Conservation (phyloP, 2,888 invertebrate species). For the Apotomis turbidana region DNA sequence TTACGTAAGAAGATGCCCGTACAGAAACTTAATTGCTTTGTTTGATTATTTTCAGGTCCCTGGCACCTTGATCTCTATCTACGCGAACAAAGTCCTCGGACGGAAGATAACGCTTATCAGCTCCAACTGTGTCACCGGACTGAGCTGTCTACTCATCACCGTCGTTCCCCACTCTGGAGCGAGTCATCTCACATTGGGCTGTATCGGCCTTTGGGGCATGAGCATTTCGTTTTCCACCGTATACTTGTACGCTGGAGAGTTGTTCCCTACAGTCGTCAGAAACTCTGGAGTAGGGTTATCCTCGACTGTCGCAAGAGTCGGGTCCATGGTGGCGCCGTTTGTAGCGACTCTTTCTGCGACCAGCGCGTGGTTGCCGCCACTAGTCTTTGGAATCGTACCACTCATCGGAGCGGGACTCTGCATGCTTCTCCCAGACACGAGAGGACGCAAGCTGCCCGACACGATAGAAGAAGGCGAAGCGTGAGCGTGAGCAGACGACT, state of each 20-base stretch:
- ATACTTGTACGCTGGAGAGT: conserved; percentile 93
- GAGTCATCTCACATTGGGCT: conserved; percentile 85
- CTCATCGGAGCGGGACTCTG: conserved; percentile 87
- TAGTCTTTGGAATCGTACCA: conserved; percentile 88
- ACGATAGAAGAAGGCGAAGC: conserved; percentile 91
- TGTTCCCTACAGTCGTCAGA: conserved; percentile 94
- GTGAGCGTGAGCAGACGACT: conserved; percentile 59
- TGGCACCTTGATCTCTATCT: conserved; percentile 86
- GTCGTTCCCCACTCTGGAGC: conserved; percentile 78
- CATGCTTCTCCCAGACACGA: conserved; percentile 90
- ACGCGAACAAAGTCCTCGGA: conserved; percentile 86
- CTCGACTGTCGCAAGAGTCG: conserved; percentile 93
- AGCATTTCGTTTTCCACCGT: conserved; percentile 93
- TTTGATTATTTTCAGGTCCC: conserved; percentile 73
- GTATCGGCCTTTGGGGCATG: conserved; percentile 91
- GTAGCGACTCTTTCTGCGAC: conserved; percentile 86
- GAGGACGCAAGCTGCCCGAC: conserved; percentile 89
- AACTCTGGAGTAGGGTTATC: conserved; percentile 94
- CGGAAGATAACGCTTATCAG: conserved; percentile 86
- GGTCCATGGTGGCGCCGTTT: conserved; percentile 93
- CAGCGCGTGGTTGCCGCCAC: conserved; percentile 86
- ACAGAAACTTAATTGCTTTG: neutral
- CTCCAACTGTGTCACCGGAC: conserved; percentile 86
- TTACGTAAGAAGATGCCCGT: conserved; percentile 11
- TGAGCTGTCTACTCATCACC: conserved; percentile 86